Conservation (phyloP, 2,888 invertebrate species). For the Hartigia nigra region DNA sequence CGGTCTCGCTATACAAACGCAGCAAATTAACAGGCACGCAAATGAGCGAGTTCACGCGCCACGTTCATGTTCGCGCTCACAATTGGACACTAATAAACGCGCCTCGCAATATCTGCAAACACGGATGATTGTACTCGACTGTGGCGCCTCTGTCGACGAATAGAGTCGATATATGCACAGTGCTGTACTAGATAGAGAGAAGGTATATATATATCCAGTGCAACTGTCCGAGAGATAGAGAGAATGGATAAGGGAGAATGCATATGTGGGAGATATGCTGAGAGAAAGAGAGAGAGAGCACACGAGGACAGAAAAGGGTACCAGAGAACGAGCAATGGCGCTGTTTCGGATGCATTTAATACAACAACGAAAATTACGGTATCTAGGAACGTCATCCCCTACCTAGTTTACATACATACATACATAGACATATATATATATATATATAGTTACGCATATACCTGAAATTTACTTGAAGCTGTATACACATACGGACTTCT, state of each 20-base stretch:
- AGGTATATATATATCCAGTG: not conserved
- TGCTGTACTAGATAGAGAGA: not conserved
- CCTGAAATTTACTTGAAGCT: not conserved
- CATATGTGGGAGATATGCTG: not conserved
- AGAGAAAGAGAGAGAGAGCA: constrained; percentile 20
- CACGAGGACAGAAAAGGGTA: constrained; percentile 22
- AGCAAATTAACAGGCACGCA: constrained; percentile 63
- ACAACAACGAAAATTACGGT: constrained; percentile 30
- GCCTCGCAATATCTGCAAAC: constrained; percentile 44
- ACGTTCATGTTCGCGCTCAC: constrained; percentile 54
- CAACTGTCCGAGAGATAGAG: not conserved
- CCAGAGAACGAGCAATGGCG: constrained; percentile 2
- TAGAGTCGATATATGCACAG: not conserved
- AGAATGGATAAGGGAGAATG: not conserved
- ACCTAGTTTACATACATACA: not conserved
- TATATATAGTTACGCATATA: not conserved
- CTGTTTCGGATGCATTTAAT: constrained; percentile 24
- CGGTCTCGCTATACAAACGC: constrained; percentile 46
- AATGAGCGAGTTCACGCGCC: constrained; percentile 63
- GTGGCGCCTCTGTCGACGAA: not conserved
- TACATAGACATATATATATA: too few species aligned
- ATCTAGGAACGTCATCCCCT: constrained; percentile 9
- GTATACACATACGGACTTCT: not conserved
- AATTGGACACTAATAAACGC: constrained; percentile 63
- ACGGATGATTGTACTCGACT: constrained; percentile 20